These are phyloP conservation scores for Maniola hyperantus DNA, from an alignment of 2,888 invertebrate genomes.

Conservation along the genomic window DNA sequence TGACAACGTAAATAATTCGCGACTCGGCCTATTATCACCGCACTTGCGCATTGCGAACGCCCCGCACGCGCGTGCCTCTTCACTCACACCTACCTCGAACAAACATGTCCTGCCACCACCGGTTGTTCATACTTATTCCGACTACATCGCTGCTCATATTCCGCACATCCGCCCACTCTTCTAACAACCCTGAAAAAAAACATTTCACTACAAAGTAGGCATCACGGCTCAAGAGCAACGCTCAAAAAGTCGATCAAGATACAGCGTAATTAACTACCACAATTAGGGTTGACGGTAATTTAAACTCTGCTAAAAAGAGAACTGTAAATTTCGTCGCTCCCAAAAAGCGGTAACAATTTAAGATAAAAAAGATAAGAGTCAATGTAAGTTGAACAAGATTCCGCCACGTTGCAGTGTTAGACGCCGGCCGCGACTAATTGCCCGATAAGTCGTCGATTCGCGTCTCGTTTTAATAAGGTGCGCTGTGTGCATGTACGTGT, in stretches of 20 bases:
- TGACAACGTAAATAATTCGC: conserved; percentile 77
- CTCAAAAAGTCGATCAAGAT: conserved; percentile 34
- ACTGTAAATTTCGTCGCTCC: conserved; percentile 37
- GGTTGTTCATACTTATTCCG: conserved; percentile 27
- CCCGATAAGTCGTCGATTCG: conserved; percentile 82
- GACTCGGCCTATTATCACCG: conserved; percentile 68
- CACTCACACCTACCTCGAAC: conserved; percentile 48
- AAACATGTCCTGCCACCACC: conserved; percentile 20
- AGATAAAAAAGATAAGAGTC: conserved; percentile 47
- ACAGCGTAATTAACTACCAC: conserved; percentile 37
- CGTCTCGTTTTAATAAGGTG: conserved; percentile 83
- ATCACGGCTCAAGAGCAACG: conserved; percentile 13
- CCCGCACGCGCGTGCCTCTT: conserved; percentile 62
- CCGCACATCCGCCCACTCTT: background rate
- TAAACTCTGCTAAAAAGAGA: conserved; percentile 32
- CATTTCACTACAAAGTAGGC: background rate
- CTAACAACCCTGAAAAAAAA: conserved; percentile 6
- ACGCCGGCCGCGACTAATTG: conserved; percentile 79
- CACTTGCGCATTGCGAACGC: conserved; percentile 71
- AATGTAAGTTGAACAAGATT: conserved; percentile 66
- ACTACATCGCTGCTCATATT: conserved; percentile 39
- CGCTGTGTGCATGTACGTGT: conserved; percentile 75
- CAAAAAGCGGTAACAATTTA: conserved; percentile 40
- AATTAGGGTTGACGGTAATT: conserved; percentile 40
- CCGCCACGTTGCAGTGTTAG: conserved; percentile 61